phyloP scores from a whole-genome alignment of 2,797 vertebrate species.

The Sebastes kiyomatsui region DNA sequence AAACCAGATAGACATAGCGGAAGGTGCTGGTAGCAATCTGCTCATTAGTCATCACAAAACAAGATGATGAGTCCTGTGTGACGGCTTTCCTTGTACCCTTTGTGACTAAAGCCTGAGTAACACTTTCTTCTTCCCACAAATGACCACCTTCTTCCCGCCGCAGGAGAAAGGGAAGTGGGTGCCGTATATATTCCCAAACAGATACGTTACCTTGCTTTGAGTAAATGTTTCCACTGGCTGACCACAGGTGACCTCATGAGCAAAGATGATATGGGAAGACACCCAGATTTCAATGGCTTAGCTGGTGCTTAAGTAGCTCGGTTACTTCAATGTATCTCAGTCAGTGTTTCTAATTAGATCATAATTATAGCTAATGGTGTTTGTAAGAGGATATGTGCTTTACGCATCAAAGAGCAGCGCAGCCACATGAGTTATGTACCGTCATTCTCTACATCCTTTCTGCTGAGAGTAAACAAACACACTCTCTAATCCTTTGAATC shows the following conservation, averaged over 20 bases:
- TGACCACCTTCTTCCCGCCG: conserved; percentile 68
- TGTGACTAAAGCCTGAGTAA: conserved; percentile 77
- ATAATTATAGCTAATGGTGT: conserved; percentile 40
- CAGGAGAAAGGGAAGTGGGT: conserved; percentile 65
- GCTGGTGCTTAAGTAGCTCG: conserved; percentile 29
- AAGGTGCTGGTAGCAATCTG: conserved; percentile 55
- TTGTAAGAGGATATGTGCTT: conserved; percentile 51
- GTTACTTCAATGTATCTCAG: conserved; percentile 23
- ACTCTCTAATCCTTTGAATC: conserved; percentile 53
- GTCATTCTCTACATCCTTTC: conserved; percentile 62
- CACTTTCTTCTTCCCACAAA: conserved; percentile 70
- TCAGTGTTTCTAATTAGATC: conserved; percentile 45
- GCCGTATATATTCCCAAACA: conserved; percentile 64
- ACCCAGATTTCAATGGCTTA: conserved; percentile 36
- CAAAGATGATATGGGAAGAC: conserved; percentile 49
- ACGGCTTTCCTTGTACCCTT: conserved; percentile 21
- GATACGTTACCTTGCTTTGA: conserved; percentile 69
- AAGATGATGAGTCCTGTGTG: conserved; percentile 53
- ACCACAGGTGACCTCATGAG: conserved; percentile 64
- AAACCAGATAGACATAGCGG: conserved; percentile 46
- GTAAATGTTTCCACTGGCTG: conserved; percentile 65
- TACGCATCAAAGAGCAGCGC: conserved; percentile 52
- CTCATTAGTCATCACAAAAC: conserved; percentile 72
- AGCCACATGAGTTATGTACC: conserved; percentile 51
- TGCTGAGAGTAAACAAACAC: conserved; percentile 64